These are phyloP conservation scores for Melospiza georgiana DNA, from an alignment of 2,113 vertebrate genomes.

Conservation along the genomic window DNA sequence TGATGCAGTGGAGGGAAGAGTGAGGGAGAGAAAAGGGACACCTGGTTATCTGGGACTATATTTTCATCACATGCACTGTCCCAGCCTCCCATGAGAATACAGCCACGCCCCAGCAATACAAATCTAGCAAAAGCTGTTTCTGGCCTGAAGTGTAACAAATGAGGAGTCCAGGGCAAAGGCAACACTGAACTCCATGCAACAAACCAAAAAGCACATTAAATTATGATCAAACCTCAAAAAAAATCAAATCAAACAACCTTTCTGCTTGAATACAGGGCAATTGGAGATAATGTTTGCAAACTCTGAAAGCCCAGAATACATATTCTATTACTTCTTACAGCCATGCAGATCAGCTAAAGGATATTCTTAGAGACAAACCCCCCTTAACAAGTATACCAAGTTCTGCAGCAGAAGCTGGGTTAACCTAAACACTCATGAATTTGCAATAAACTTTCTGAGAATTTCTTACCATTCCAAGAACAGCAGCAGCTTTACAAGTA, in stretches of 20 bases:
- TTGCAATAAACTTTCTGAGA: background rate
- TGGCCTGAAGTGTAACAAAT: background rate
- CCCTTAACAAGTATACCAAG: background rate
- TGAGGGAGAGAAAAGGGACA: background rate
- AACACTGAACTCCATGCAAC: background rate
- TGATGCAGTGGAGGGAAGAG: background rate
- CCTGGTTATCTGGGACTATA: background rate
- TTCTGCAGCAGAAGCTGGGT: background rate
- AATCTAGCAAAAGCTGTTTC: background rate
- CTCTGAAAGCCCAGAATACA: background rate
- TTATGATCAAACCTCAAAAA: background rate
- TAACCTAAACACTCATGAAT: background rate
- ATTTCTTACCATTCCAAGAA: slow-evolving; percentile 93
- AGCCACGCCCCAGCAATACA: background rate
- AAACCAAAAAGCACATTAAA: background rate
- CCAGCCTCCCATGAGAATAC: background rate
- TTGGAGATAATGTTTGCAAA: background rate
- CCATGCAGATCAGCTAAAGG: background rate
- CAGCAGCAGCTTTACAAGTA: slow-evolving; percentile 95
- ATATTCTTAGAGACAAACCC: background rate
- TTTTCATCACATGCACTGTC: background rate
- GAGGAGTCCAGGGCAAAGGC: background rate
- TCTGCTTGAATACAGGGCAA: background rate
- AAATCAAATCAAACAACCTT: background rate
- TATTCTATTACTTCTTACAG: background rate